phyloP scores from a whole-genome alignment of 2,113 vertebrate species.

The Hippocampus comes region DNA sequence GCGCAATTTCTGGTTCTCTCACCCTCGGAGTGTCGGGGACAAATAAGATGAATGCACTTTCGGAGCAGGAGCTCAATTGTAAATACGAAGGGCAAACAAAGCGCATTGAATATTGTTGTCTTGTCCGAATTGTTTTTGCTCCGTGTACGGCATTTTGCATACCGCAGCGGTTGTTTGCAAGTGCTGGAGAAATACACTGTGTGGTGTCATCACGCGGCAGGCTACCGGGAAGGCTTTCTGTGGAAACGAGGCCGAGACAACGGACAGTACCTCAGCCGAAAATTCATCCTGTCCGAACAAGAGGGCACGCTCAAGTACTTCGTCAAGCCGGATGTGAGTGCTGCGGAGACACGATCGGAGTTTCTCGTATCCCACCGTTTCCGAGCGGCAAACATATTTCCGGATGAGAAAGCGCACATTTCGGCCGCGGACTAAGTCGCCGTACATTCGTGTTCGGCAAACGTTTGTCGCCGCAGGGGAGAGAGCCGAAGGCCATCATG shows the following conservation, averaged over 20 bases:
- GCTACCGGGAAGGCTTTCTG: constrained; percentile 91
- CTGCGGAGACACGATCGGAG: background rate
- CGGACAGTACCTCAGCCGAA: constrained; percentile 87
- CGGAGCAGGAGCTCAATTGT: constrained; percentile 47
- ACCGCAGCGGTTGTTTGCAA: too few species aligned
- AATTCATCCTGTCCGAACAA: constrained; percentile 86
- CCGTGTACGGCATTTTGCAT: too few species aligned
- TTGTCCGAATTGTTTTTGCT: too few species aligned
- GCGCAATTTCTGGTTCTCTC: constrained; percentile 17
- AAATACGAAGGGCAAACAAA: constrained; percentile 29
- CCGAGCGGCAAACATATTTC: background rate
- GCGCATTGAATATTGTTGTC: background rate
- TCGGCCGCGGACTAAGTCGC: too few species aligned
- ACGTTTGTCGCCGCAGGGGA: constrained; percentile 73
- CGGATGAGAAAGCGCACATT: background rate
- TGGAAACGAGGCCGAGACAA: constrained; percentile 96
- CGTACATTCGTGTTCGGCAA: background rate
- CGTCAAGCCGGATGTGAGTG: constrained; percentile 90
- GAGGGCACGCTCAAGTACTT: constrained; percentile 93
- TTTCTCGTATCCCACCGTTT: too few species aligned
- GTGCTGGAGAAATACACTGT: background rate
- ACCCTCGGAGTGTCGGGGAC: background rate
- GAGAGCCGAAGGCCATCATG: constrained; percentile 92
- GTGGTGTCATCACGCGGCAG: constrained; percentile 54
- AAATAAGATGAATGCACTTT: background rate